phyloP scores from a whole-genome alignment of 2,888 invertebrate species.

The Creontiades dilutus region DNA sequence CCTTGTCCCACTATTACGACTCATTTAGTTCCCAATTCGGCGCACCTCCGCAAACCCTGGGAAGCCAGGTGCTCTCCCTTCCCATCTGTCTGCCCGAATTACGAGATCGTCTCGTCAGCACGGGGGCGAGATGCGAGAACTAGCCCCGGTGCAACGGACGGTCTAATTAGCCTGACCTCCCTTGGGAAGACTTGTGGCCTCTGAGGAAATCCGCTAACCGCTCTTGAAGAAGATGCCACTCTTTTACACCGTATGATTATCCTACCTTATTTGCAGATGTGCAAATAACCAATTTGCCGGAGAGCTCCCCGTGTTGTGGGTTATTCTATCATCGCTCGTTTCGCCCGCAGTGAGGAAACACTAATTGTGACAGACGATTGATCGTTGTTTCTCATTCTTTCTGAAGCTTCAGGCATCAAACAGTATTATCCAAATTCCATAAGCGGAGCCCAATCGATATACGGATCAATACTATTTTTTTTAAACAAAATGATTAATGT shows the following conservation, averaged over 20 bases:
- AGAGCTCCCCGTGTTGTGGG: background rate
- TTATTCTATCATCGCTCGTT: background rate
- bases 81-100: background rate
- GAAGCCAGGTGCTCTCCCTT: background rate
- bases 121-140: background rate
- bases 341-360: background rate
- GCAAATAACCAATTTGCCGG: conserved; percentile 18
- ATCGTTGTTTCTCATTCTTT: background rate
- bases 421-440: too few relatives aligned
- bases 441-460: too few relatives aligned
- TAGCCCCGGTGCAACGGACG: conserved; percentile 22
- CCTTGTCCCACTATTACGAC: background rate
- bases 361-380: background rate
- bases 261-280: conserved; percentile 14
- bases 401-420: too few relatives aligned
- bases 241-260: conserved; percentile 27
- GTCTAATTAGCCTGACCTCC: conserved; percentile 20
- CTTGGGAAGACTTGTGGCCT: conserved; percentile 12
- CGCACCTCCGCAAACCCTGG: background rate
- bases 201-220: background rate
- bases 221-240: conserved; percentile 25
- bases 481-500: too few relatives aligned
- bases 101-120: background rate
- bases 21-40: background rate
- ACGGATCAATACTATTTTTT: too few relatives aligned